A percentile compares a stretch with the other conserved stretches of the same genome.
Conservation (phyloP, 2,888 invertebrate species). For the Caenorhabditis sp. region DNA sequence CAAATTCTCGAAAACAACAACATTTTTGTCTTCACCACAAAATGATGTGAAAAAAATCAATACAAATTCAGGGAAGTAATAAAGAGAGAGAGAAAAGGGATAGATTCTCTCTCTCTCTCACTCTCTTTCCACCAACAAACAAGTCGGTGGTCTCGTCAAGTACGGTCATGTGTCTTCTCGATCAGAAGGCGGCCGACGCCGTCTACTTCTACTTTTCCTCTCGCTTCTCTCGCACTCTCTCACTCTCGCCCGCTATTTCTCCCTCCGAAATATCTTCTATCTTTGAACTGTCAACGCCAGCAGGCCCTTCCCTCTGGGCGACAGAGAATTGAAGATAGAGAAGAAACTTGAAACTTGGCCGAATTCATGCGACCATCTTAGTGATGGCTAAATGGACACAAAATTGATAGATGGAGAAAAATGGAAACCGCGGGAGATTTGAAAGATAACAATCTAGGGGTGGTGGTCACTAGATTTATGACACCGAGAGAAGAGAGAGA, state of each 20-base stretch:
- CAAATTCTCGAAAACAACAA: not conserved
- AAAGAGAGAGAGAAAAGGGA: not conserved
- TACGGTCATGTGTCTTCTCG: constrained; percentile 39
- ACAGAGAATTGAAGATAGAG: not conserved
- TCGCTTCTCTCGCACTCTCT: constrained; percentile 7
- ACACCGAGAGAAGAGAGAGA: not conserved
- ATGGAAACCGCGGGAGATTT: not conserved
- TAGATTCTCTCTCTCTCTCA: not conserved
- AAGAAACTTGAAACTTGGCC: constrained; percentile 35
- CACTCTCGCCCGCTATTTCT: constrained; percentile 1
- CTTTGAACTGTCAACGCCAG: constrained; percentile 22
- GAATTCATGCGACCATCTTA: not conserved
- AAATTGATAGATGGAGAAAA: constrained; percentile 6
- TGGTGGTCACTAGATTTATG: no score
- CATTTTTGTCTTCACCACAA: not conserved
- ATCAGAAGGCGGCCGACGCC: not conserved
- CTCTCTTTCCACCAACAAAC: constrained; percentile 1
- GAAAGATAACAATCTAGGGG: no score
- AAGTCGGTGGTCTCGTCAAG: constrained; percentile 35
- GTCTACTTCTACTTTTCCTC: not conserved
- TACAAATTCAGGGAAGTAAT: no score
- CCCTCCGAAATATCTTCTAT: constrained; percentile 23
- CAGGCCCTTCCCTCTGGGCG: not conserved
- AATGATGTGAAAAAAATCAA: not conserved
- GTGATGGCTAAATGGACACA: not conserved